Evolutionary conservation across 2,797 vertebrate genomes (phyloP), one percentile per base, ranked within the genome.

Genomic region (Lepilemur ruficaudatus): DNA sequence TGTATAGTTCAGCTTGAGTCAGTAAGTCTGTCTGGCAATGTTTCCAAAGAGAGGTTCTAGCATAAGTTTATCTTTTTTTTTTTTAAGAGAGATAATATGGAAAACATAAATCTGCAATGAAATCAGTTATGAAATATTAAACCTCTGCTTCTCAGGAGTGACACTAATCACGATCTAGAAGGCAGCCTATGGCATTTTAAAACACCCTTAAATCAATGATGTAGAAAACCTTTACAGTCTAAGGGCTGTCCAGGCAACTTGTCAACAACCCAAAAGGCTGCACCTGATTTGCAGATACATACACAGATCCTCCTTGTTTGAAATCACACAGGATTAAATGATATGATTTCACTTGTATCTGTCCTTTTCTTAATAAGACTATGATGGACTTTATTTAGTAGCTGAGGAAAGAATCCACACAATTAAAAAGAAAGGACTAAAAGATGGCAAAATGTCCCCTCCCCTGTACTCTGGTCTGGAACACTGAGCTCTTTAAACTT

Each of bases 31-130:
- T 35, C 61, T 67, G 81, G 55, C 76, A 78, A 28, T 52, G 20
- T 57, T 94, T 93, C 63, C 73, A 93, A 88, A 95, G 82, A 81
- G 63, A 91, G 69, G 38, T 80, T 96, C 46, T 65, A 78, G 28
- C 20, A 0, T 55, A 81, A 81, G 92, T 94, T 90, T 90, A 67
- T 73, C 30, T 70, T 63, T 80, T 55, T 55, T 55, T 73, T 41
- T 79, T 93, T 85, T 38, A 81, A 92, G 61, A 67, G 18, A 78
- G 55, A 83, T 48, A 91, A 95, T 86, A 95, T 86, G 23, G 84
- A 93, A 95, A 96, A 92, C 78, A 96, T 95, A 83, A 95, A 96
- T 95, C 97, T 96, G 35, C 89, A 96, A 93, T 97, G 92, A 96
- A 96, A 94, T 94, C 84, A 55, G 76, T 93, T 89, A 93, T 93